Evolutionary conservation across 2,797 vertebrate species (phyloP).

Genomic region (Myotis planiceps): DNA sequence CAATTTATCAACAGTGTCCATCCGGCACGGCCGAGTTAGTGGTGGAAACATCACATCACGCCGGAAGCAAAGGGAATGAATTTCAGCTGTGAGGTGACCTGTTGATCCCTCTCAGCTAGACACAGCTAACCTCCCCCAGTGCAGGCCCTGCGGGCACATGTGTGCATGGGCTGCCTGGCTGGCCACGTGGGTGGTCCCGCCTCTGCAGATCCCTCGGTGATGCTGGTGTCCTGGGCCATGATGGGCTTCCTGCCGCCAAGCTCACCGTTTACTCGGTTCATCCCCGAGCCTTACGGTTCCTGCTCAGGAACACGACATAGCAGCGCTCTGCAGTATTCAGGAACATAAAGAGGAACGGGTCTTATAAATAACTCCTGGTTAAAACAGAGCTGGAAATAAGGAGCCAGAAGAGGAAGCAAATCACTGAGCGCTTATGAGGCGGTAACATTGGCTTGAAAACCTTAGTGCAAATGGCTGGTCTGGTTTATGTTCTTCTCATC

Average conservation of each 20-base stretch:
- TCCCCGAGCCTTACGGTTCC: neutral
- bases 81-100: neutral
- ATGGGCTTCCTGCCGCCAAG: neutral
- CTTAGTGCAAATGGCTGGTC: conserved; percentile 65
- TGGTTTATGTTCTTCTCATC: conserved; percentile 66
- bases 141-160: neutral
- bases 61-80: neutral
- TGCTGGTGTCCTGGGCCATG: conserved; percentile 34
- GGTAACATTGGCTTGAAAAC: conserved; percentile 55
- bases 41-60: neutral
- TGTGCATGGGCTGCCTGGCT: neutral
- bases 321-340: conserved; percentile 19
- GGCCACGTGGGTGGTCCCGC: rapidly evolving
- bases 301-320: neutral
- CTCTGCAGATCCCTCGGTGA: neutral
- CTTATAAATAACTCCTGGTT: conserved; percentile 74
- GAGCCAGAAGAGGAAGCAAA: conserved; percentile 68
- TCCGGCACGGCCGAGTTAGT: neutral
- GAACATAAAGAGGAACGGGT: conserved; percentile 42
- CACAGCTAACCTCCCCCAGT: neutral
- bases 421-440: conserved; percentile 67
- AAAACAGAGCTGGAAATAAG: conserved; percentile 68
- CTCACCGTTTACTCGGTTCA: neutral
- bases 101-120: neutral
- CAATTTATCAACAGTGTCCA: neutral